Evolutionary conservation across 2,888 invertebrate genomes (phyloP).

Genomic region (Branchipolynoe longqiensis): DNA sequence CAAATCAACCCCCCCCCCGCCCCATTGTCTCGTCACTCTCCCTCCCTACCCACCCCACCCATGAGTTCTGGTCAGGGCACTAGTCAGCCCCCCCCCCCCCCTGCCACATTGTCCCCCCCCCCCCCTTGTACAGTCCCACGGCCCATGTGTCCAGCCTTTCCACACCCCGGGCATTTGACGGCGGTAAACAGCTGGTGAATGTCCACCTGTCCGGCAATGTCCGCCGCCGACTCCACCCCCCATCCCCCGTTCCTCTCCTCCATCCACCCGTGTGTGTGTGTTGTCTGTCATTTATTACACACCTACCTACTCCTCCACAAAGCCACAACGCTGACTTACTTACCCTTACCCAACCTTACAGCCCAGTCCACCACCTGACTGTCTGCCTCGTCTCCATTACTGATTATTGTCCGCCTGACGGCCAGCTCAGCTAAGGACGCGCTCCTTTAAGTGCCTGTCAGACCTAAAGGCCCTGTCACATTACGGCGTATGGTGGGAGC

Average conservation of each 20-base stretch:
- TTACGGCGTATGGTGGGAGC: no score
- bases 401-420: slow-evolving; percentile 46
- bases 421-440: no score
- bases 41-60: background rate
- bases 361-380: background rate
- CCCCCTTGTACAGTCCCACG: background rate
- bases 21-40: background rate
- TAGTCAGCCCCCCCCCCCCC: no score
- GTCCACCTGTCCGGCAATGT: slow-evolving; percentile 49
- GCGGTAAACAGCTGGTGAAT: slow-evolving; percentile 22
- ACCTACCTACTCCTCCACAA: no score
- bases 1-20: background rate
- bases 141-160: background rate
- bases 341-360: slow-evolving; percentile 28
- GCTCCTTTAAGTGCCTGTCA: background rate
- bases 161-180: slow-evolving; percentile 25
- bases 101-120: no score
- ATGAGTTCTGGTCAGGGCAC: no score
- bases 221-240: background rate
- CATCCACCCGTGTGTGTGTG: no score
- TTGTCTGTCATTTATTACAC: slow-evolving; percentile 40
- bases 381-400: slow-evolving; percentile 45
- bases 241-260: no score
- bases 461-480: background rate
- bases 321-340: slow-evolving; percentile 18